Percentiles rank a stretch among this genome's conserved stretches.
Conservation (phyloP, 2,888 invertebrate genomes). For the Calliopum simillimum region DNA sequence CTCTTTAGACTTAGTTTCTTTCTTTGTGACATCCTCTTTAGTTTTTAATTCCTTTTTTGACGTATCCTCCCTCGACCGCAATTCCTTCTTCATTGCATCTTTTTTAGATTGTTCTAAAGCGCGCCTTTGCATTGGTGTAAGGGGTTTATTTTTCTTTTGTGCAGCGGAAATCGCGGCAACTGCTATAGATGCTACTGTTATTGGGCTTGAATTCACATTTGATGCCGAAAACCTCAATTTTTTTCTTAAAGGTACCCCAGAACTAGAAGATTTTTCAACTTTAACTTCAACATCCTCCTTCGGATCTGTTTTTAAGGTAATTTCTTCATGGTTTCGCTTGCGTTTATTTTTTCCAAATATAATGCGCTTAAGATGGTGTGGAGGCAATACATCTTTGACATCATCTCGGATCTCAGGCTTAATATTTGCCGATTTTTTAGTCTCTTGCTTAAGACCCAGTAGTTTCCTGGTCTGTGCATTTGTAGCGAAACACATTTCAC, state of each 20-base stretch:
- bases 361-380: neutral
- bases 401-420: neutral
- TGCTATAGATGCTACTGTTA: neutral
- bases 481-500: slow-evolving; percentile 71
- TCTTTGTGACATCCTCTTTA: slow-evolving; percentile 45
- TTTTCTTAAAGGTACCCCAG: slow-evolving; percentile 33
- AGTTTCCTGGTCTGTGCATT: slow-evolving; percentile 69
- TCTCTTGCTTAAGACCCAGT: slow-evolving; percentile 57
- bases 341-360: slow-evolving; percentile 19
- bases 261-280: neutral
- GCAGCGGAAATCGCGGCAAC: neutral
- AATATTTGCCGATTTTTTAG: neutral
- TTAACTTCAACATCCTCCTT: slow-evolving; percentile 30
- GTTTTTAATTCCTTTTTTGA: slow-evolving; percentile 53
- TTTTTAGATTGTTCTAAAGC: slow-evolving; percentile 42
- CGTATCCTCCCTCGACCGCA: slow-evolving; percentile 52
- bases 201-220: neutral
- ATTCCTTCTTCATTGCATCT: slow-evolving; percentile 31
- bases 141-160: slow-evolving; percentile 32
- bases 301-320: neutral
- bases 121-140: slow-evolving; percentile 20
- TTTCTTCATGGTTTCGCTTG: slow-evolving; percentile 22
- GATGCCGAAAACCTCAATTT: slow-evolving; percentile 36
- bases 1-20: slow-evolving; percentile 29
- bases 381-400: slow-evolving; percentile 3